A percentile compares a stretch with the other conserved stretches of the same genome.
Evolutionary conservation across 2,797 vertebrate genomes (phyloP).

Genomic region (Gymnoscopelus braueri): DNA sequence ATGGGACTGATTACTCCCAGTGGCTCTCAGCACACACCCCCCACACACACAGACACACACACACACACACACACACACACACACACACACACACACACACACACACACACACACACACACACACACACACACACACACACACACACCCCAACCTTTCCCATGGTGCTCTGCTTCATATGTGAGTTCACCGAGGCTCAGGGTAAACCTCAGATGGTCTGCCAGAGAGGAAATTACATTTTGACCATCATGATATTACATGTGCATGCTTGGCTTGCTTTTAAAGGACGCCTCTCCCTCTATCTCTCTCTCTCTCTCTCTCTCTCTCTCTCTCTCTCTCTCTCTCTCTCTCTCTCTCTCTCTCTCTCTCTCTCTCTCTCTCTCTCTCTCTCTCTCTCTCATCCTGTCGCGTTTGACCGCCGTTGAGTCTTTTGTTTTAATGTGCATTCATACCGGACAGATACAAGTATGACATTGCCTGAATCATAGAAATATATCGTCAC

Average conservation of each 20-base stretch:
- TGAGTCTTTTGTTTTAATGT: too few species aligned
- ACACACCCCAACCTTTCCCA: constrained; percentile 17
- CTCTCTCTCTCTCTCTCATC: too few species aligned
- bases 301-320: constrained; percentile 1
- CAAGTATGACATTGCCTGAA: too few species aligned
- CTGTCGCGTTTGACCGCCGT: too few species aligned
- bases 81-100: neutral
- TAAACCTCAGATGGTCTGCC: constrained; percentile 53
- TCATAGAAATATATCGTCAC: too few species aligned
- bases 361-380: neutral
- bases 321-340: too few species aligned
- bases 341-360: too few species aligned
- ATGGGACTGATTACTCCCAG: constrained; percentile 57
- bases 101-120: neutral
- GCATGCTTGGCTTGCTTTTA: constrained; percentile 50
- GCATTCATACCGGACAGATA: too few species aligned
- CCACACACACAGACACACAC: neutral
- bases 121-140: neutral
- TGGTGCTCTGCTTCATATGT: constrained; percentile 47
- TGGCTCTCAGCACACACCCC: constrained; percentile 35
- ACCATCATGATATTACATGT: constrained; percentile 60
- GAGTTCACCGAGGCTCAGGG: constrained; percentile 52
- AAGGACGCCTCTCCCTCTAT: constrained; percentile 31
- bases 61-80: neutral
- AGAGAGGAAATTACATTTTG: constrained; percentile 59